Conservation (phyloP, 92 coral and sea anemone species). For the Siderastrea radians region DNA sequence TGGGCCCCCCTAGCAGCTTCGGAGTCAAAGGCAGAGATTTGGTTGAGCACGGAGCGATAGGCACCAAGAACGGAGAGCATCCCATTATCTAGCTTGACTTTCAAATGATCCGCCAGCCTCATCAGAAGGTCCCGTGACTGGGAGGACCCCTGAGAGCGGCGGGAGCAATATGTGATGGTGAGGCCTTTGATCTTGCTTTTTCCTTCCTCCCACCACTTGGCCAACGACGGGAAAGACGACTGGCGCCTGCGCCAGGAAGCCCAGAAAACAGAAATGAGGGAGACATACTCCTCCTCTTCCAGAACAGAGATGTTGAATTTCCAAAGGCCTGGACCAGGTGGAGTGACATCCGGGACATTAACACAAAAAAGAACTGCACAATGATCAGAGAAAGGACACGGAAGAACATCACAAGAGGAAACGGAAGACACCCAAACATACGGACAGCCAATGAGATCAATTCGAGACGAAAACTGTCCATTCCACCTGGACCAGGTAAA, state of each 20-base stretch:
- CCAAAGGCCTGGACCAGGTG: conserved; percentile 32
- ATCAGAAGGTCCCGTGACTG: no score
- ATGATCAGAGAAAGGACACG: conserved; percentile 37
- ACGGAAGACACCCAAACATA: not conserved
- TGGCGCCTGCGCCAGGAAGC: not conserved
- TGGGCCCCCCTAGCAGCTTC: no score
- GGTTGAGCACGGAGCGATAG: no score
- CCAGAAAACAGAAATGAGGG: conserved; percentile 1
- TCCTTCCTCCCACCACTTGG: conserved; percentile 48
- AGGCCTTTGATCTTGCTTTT: no score
- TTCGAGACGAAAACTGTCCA: not conserved
- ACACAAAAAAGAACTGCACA: not conserved
- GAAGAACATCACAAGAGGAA: not conserved
- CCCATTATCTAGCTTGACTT: no score
- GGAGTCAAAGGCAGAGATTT: no score
- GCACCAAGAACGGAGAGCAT: no score
- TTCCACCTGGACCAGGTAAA: conserved; percentile 17
- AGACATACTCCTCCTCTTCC: not conserved
- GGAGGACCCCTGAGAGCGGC: no score
- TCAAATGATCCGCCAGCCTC: no score
- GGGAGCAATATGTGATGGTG: no score
- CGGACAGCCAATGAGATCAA: conserved; percentile 7
- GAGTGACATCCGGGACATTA: not conserved
- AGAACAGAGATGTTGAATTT: conserved; percentile 5
- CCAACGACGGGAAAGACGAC: not conserved